These are phyloP conservation scores for Oryzias melastigma DNA, from an alignment of 2,113 vertebrate genomes.

Conservation along the genomic window DNA sequence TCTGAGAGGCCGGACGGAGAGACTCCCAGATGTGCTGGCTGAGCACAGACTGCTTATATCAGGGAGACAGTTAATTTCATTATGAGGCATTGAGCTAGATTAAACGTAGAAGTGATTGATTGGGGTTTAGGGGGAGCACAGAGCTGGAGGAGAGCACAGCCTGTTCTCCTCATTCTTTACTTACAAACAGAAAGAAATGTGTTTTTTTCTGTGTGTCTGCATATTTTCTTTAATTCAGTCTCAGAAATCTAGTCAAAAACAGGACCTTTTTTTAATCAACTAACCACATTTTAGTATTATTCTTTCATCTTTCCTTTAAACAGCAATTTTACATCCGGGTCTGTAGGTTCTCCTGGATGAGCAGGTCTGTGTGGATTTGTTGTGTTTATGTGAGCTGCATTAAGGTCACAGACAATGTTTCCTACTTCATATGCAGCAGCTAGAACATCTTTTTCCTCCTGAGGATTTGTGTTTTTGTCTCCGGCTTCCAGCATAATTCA, in stretches of 20 bases:
- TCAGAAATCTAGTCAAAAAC: neutral
- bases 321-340: no score
- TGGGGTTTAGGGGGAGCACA: constrained; percentile 37
- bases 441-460: no score
- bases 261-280: neutral
- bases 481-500: no score
- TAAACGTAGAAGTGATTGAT: constrained; percentile 77
- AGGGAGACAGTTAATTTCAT: constrained; percentile 59
- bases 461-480: no score
- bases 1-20: neutral
- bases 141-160: constrained; percentile 22
- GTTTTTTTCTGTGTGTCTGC: constrained; percentile 2
- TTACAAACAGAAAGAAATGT: neutral
- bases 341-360: no score
- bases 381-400: no score
- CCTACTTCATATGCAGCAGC: no score
- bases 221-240: constrained; percentile 3
- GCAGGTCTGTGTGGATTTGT: no score
- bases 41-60: neutral
- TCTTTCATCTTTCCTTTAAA: neutral
- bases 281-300: neutral
- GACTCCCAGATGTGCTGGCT: neutral
- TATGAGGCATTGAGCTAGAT: constrained; percentile 72
- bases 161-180: neutral
- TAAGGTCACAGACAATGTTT: no score